Conservation (phyloP, 2,797 vertebrate species). For the Decapterus maruadsi region DNA sequence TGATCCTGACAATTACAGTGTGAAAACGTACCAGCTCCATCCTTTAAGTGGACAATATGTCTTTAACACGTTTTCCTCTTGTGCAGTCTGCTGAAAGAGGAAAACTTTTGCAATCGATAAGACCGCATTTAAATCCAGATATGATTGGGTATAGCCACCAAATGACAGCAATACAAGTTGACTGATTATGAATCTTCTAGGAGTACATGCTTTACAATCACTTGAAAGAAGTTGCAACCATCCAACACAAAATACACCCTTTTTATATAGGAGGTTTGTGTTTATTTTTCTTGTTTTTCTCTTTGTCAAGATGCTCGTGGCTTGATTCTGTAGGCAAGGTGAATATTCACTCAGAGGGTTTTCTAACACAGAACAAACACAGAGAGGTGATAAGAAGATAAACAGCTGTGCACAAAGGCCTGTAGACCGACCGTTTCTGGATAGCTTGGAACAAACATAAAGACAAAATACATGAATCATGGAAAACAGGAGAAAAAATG, state of each 20-base stretch:
- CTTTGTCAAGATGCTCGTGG: slow-evolving; percentile 1
- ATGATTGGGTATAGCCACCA: slow-evolving; percentile 15
- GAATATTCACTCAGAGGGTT: slow-evolving; percentile 46
- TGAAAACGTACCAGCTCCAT: background rate
- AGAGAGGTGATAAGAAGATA: slow-evolving; percentile 34
- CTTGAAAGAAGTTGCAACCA: background rate
- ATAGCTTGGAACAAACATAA: slow-evolving; percentile 54
- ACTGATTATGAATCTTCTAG: slow-evolving; percentile 15
- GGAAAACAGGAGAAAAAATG: slow-evolving; percentile 39
- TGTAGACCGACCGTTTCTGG: slow-evolving; percentile 32
- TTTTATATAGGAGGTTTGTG: background rate
- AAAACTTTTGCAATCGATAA: no score
- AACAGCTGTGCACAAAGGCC: slow-evolving; percentile 40
- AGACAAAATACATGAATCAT: slow-evolving; percentile 73
- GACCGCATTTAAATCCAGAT: background rate
- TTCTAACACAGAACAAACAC: slow-evolving; percentile 49
- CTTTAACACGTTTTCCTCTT: background rate
- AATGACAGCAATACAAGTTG: slow-evolving; percentile 29
- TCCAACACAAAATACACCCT: background rate
- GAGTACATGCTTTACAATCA: background rate
- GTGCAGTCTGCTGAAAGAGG: no score
- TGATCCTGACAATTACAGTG: background rate
- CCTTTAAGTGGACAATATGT: slow-evolving; percentile 9
- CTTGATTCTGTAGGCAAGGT: slow-evolving; percentile 36
- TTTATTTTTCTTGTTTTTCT: slow-evolving; percentile 4